Percentiles rank a stretch among this genome's conserved stretches.
Conservation (phyloP, 2,113 vertebrate species). For the Ahaetulla prasina region DNA sequence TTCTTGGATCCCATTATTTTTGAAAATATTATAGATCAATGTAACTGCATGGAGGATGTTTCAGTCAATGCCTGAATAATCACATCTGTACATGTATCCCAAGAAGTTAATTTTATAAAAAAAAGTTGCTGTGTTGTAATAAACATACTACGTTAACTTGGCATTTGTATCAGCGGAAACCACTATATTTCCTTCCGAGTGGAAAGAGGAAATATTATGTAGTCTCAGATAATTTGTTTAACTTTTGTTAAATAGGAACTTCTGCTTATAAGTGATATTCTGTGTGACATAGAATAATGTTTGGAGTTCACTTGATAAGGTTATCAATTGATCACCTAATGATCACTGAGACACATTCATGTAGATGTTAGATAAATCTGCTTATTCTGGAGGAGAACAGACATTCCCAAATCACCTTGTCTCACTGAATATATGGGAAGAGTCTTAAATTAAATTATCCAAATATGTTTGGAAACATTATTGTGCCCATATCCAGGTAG, state of each 20-base stretch:
- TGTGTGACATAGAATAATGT: neutral
- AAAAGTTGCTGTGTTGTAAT: neutral
- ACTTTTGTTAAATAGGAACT: neutral
- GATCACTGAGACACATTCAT: neutral
- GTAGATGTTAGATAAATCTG: neutral
- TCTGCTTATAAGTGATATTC: neutral
- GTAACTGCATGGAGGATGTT: neutral
- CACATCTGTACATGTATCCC: neutral
- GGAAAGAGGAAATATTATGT: neutral
- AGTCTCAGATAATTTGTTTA: neutral
- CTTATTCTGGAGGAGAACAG: neutral
- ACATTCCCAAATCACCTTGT: neutral
- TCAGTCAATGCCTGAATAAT: neutral
- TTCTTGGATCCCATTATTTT: neutral
- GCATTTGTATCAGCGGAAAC: neutral
- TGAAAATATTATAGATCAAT: neutral
- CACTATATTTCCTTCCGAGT: neutral
- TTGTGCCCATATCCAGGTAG: neutral
- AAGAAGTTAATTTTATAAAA: constrained; percentile 3
- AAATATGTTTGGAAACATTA: neutral
- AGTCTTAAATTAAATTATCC: neutral
- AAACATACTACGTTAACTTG: neutral
- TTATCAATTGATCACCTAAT: neutral
- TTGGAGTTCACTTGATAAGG: neutral
- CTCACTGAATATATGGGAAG: neutral